A percentile compares a stretch with the other conserved stretches of the same genome.
These are phyloP conservation scores for Enteromius thamalakanensis DNA, from an alignment of 2,797 vertebrate species.

Conservation along the genomic window DNA sequence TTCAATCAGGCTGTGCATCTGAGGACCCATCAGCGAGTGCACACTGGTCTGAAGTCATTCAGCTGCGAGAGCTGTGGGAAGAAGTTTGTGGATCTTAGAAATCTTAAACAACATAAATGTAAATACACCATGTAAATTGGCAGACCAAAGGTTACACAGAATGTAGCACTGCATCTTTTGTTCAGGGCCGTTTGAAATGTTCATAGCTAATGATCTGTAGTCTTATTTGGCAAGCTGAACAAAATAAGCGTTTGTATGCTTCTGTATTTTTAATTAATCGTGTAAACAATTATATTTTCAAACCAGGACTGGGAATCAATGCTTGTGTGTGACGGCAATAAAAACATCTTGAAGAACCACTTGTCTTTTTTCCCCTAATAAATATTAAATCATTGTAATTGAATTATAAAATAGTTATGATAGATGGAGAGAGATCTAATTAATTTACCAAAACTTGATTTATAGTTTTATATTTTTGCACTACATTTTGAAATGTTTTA, in stretches of 20 bases:
- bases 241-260: neutral
- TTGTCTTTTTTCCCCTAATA: neutral
- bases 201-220: neutral
- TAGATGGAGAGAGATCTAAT: no score
- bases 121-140: constrained; percentile 38
- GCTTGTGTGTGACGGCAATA: constrained; percentile 18
- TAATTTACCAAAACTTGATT: neutral
- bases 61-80: constrained; percentile 48
- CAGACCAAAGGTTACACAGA: constrained; percentile 1
- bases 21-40: constrained; percentile 46
- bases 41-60: constrained; percentile 42
- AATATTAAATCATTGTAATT: fast-evolving
- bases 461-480: neutral
- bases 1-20: constrained; percentile 48
- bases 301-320: neutral
- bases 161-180: neutral
- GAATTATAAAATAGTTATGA: neutral
- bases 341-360: neutral
- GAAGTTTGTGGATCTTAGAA: constrained; percentile 37
- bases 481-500: neutral
- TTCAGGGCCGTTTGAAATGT: neutral
- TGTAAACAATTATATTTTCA: constrained; percentile 16
- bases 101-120: constrained; percentile 51
- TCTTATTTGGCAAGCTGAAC: neutral
- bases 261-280: constrained; percentile 4